Conservation (phyloP, 2,888 invertebrate genomes). For the Pimpla rufipes region DNA sequence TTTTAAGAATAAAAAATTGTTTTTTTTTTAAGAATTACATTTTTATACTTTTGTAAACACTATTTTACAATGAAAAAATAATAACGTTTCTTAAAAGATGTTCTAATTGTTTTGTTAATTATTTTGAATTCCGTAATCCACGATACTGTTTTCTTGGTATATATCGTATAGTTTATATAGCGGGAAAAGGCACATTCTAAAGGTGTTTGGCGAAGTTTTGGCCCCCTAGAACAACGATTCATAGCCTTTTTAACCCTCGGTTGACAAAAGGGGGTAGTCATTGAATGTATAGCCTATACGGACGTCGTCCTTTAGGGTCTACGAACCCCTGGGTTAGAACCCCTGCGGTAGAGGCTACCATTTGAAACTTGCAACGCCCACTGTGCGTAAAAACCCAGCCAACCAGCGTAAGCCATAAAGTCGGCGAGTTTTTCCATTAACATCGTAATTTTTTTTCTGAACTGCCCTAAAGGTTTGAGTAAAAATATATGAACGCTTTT, state of each 20-base stretch:
- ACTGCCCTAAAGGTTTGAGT: not conserved
- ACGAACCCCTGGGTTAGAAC: conserved; percentile 1
- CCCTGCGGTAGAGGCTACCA: conserved; percentile 1
- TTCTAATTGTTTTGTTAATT: not conserved
- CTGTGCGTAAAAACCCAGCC: conserved; percentile 9
- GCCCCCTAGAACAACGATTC: conserved; percentile 2
- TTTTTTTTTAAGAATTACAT: not conserved
- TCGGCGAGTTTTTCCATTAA: not conserved
- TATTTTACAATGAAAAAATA: not conserved
- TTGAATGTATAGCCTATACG: conserved; percentile 1
- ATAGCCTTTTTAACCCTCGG: not conserved
- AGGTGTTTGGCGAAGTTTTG: not conserved
- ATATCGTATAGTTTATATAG: not conserved
- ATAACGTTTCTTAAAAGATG: too few relatives aligned
- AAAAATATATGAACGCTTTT: not conserved
- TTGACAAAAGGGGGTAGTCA: conserved; percentile 21
- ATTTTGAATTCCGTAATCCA: not conserved
- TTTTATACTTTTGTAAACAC: not conserved
- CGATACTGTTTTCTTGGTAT: not conserved
- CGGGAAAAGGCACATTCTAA: not conserved
- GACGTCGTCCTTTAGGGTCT: conserved; percentile 18
- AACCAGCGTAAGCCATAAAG: conserved; percentile 14
- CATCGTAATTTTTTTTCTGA: not conserved
- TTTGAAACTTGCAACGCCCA: conserved; percentile 21
- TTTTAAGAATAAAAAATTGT: not conserved